Percentiles rank a stretch among this genome's conserved stretches.
Conservation (phyloP, 2,888 invertebrate genomes). For the Busseola fusca region DNA sequence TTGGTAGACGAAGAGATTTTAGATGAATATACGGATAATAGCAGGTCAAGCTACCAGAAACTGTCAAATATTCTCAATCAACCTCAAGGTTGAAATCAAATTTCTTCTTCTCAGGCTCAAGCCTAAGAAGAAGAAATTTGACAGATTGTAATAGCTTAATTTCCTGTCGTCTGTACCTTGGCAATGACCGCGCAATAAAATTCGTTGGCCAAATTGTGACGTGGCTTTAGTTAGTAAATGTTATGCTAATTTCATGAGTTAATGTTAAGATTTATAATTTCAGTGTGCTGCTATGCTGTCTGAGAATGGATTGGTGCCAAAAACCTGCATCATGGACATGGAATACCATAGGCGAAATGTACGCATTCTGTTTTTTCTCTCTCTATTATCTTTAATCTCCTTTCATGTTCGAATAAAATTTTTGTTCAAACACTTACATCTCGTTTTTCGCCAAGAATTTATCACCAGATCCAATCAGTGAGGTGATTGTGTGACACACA, state of each 20-base stretch:
- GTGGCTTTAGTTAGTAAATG: background rate
- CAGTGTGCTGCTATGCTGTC: constrained; percentile 34
- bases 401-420: background rate
- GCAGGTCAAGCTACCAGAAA: too few species aligned
- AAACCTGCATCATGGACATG: constrained; percentile 59
- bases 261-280: constrained; percentile 21
- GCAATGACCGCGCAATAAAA: background rate
- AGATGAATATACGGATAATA: too few species aligned
- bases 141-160: too few species aligned
- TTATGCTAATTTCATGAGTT: background rate
- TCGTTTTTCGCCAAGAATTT: background rate
- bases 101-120: too few species aligned
- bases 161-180: too few species aligned
- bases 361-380: constrained; percentile 13
- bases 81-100: too few species aligned
- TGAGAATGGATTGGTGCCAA: constrained; percentile 51
- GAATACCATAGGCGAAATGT: constrained; percentile 53
- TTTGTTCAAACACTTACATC: background rate
- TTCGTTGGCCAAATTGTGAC: background rate
- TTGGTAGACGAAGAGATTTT: background rate
- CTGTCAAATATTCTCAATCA: too few species aligned
- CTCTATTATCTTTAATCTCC: background rate
- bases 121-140: too few species aligned
- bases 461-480: background rate
- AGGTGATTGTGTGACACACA: background rate